Evolutionary conservation across 2,888 invertebrate species (phyloP), one percentile per base, ranked within the genome.

Genomic region (Cantharis rufa): DNA sequence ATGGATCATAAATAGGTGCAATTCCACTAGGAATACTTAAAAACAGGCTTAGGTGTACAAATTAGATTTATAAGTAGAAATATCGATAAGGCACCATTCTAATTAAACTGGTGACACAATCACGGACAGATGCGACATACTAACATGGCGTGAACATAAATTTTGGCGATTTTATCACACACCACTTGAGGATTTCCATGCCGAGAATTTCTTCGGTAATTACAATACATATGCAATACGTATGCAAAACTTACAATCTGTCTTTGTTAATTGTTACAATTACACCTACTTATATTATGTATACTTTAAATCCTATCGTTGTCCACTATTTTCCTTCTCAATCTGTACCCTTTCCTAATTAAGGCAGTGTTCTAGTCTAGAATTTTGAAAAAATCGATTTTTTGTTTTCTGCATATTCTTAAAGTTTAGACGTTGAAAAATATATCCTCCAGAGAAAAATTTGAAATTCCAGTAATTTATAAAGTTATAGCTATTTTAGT

Each of bases 41-140:
- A 66, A 66, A 66, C 64, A 66, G n/a, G 24, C 64, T 21, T 18
- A 24, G 64, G 21, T 66, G 21, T 66, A 66, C 64, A 66, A 48
- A 66, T 66, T 66, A 66, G 64, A 66, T 66, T 66, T 66, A 66
- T 66, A 66, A 66, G 27, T 62, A 27, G 61, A 71, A 27, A 70
- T 72, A 70, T 70, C 78, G 84, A 85, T 85, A 85, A 85, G 83
- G 79, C 78, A 79, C 75, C 80, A 80, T 82, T 85, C 85, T 85
- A 86, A 86, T 86, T 86, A 86, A 85, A 84, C 81, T 81, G 83
- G 81, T 85, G 85, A 86, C 86, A 86, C 84, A 86, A 86, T 85
- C 85, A 85, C 84, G 80, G 82, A 84, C 82, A 82, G 82, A 81
- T 81, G 78, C 82, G 85, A 85, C 86, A 85, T 84, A 84, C 82